phyloP scores from a whole-genome alignment of 2,888 invertebrate species.

The Proisotoma minuta region DNA sequence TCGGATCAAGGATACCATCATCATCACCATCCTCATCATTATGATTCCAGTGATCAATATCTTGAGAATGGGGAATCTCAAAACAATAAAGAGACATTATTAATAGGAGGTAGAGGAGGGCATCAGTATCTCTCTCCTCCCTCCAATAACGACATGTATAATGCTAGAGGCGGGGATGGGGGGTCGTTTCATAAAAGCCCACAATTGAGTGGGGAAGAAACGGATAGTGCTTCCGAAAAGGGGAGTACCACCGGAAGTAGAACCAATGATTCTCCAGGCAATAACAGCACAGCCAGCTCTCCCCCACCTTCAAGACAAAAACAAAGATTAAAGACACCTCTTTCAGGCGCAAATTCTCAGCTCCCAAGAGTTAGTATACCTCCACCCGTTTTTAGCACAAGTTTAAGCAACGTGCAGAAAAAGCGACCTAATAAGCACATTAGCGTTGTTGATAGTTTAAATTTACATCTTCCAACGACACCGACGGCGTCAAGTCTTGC shows the following conservation, averaged over 20 bases:
- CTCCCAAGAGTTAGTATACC: conserved; percentile 27
- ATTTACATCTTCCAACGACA: conserved; percentile 35
- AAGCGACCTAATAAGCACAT: conserved; percentile 29
- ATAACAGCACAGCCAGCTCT: not conserved
- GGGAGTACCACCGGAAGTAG: conserved; percentile 2
- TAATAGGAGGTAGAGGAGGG: not conserved
- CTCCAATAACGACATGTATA: not conserved
- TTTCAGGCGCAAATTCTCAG: conserved; percentile 16
- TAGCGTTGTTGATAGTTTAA: conserved; percentile 37
- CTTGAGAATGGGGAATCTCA: conserved; percentile 3
- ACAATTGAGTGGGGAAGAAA: conserved; percentile 2
- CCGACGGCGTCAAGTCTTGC: conserved; percentile 38
- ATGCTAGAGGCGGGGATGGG: not conserved
- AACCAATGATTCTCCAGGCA: not conserved
- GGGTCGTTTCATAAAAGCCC: not conserved
- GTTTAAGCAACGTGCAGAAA: conserved; percentile 35
- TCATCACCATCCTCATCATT: not conserved
- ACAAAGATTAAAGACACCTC: conserved; percentile 29
- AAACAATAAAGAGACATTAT: not conserved
- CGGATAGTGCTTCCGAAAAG: conserved; percentile 10
- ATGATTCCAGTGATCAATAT: not conserved
- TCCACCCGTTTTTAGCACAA: conserved; percentile 43
- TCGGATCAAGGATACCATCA: not conserved
- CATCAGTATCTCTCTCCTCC: not conserved
- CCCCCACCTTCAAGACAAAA: conserved; percentile 22